These are phyloP conservation scores for Falco punctatus DNA, from an alignment of 2,113 vertebrate genomes.

Conservation along the genomic window DNA sequence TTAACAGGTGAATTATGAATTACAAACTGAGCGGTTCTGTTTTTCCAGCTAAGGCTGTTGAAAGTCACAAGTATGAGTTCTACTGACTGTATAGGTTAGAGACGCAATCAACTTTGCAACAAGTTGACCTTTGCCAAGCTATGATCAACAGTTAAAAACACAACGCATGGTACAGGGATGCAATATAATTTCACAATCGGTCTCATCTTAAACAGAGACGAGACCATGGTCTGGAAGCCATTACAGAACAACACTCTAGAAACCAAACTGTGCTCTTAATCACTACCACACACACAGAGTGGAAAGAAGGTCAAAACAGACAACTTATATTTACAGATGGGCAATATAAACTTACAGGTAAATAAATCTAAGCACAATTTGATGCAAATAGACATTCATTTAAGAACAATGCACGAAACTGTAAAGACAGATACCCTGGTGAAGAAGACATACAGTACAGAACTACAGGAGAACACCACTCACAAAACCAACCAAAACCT, in stretches of 20 bases:
- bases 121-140: neutral
- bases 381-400: neutral
- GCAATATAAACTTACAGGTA: neutral
- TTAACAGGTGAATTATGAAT: neutral
- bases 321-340: neutral
- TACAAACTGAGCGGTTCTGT: neutral
- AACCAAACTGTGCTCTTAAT: neutral
- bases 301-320: neutral
- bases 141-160: neutral
- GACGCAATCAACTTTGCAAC: neutral
- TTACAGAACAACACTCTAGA: neutral
- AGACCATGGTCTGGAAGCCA: neutral
- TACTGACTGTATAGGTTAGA: neutral
- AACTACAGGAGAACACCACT: neutral
- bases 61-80: neutral
- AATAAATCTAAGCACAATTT: neutral
- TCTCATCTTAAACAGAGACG: neutral
- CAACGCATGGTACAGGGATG: neutral
- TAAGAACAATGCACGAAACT: neutral
- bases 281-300: too few species aligned
- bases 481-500: neutral
- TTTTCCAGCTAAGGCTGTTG: neutral
- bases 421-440: neutral
- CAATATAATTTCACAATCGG: neutral
- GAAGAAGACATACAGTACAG: neutral